Percentiles rank a stretch among this genome's conserved stretches.
Conservation (phyloP, 2,888 invertebrate species). For the Euzophera pinguis region DNA sequence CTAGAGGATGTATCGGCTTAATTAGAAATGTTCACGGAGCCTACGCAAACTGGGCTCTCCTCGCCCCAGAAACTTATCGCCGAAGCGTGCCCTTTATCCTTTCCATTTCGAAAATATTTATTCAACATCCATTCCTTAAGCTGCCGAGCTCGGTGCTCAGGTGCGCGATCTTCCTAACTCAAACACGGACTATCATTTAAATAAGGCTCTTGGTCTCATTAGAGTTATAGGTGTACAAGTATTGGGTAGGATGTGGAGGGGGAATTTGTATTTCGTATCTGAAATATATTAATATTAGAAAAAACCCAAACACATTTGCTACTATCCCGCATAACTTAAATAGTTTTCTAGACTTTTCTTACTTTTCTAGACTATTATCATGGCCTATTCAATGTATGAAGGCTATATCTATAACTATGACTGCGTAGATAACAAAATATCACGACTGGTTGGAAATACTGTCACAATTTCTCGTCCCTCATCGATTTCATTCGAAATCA, state of each 20-base stretch:
- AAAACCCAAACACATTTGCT: too few relatives aligned
- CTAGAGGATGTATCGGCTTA: slow-evolving; percentile 49
- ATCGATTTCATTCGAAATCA: neutral
- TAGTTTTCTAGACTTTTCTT: too few relatives aligned
- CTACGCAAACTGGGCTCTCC: slow-evolving; percentile 57
- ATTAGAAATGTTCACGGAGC: slow-evolving; percentile 59
- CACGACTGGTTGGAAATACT: neutral
- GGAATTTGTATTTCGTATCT: neutral
- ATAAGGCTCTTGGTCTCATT: slow-evolving; percentile 65
- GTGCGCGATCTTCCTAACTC: slow-evolving; percentile 70
- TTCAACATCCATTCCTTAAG: slow-evolving; percentile 74
- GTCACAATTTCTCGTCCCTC: neutral
- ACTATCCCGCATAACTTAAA: too few relatives aligned
- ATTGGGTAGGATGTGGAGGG: neutral
- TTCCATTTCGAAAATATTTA: slow-evolving; percentile 74
- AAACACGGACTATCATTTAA: slow-evolving; percentile 69
- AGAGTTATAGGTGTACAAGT: slow-evolving; percentile 29
- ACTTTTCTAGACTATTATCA: too few relatives aligned
- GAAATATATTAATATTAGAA: neutral
- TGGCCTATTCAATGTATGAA: too few relatives aligned
- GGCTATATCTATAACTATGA: too few relatives aligned
- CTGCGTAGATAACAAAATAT: neutral
- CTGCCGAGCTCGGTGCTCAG: slow-evolving; percentile 56
- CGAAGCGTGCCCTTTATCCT: slow-evolving; percentile 66
- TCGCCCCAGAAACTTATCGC: slow-evolving; percentile 62